Percentiles rank a stretch among this genome's conserved stretches.
phyloP scores from a whole-genome alignment of 2,113 vertebrate genomes.

The Coptodon rendalli region DNA sequence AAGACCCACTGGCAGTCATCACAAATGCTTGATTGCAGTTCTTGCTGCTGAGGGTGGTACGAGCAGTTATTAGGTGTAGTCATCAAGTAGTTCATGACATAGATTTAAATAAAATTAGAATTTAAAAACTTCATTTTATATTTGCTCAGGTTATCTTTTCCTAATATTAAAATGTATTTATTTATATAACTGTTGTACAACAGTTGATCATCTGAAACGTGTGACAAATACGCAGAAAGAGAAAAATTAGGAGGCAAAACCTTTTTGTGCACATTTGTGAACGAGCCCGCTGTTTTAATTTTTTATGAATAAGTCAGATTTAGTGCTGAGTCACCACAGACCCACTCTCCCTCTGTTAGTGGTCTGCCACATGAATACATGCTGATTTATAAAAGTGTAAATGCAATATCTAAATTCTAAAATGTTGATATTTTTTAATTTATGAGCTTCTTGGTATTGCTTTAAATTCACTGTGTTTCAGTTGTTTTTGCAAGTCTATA shows the following conservation, averaged over 20 bases:
- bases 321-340: neutral
- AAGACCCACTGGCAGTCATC: fast-evolving
- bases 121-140: neutral
- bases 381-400: neutral
- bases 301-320: fast-evolving
- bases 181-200: neutral
- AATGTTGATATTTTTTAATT: neutral
- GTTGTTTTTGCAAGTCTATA: neutral
- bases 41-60: neutral
- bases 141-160: neutral
- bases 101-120: neutral
- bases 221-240: neutral
- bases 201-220: neutral
- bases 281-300: fast-evolving
- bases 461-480: fast-evolving
- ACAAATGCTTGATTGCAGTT: neutral
- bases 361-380: neutral
- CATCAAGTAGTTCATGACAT: neutral
- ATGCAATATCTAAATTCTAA: neutral
- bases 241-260: neutral
- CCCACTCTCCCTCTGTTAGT: neutral
- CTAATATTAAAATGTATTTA: neutral
- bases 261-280: neutral
- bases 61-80: neutral
- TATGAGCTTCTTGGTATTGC: neutral